phyloP scores from a whole-genome alignment of 2,113 vertebrate genomes.

The Scomber japonicus region DNA sequence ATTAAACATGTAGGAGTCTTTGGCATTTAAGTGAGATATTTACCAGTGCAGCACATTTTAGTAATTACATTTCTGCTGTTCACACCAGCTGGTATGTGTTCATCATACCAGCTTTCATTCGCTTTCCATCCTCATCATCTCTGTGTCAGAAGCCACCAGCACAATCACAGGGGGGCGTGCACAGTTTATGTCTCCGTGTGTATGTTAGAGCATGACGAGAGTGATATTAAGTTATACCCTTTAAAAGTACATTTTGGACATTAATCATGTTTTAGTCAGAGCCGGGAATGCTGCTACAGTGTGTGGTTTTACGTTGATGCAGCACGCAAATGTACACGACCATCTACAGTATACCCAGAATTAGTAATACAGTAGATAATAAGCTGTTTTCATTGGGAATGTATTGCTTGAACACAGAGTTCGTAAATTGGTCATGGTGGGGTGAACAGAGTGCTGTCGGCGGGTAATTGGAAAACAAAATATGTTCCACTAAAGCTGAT shows the following conservation, averaged over 20 bases:
- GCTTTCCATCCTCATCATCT: slow-evolving; percentile 64
- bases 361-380: slow-evolving; percentile 57
- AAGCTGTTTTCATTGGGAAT: slow-evolving; percentile 53
- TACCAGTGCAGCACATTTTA: slow-evolving; percentile 75
- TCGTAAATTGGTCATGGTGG: slow-evolving; percentile 72
- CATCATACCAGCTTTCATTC: slow-evolving; percentile 66
- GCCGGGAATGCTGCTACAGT: slow-evolving; percentile 8
- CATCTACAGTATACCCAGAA: slow-evolving; percentile 38
- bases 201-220: slow-evolving; percentile 22
- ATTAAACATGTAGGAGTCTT: slow-evolving; percentile 69
- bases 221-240: slow-evolving; percentile 28
- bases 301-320: slow-evolving; percentile 24
- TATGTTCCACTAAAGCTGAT: slow-evolving; percentile 63
- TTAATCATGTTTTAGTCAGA: slow-evolving; percentile 42
- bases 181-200: slow-evolving; percentile 25
- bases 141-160: slow-evolving; percentile 42
- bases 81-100: slow-evolving; percentile 63
- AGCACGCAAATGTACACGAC: slow-evolving; percentile 21
- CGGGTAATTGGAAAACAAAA: slow-evolving; percentile 76
- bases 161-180: slow-evolving; percentile 20
- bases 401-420: slow-evolving; percentile 52
- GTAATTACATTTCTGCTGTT: slow-evolving; percentile 80
- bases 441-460: slow-evolving; percentile 55
- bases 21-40: slow-evolving; percentile 74
- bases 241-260: slow-evolving; percentile 43